phyloP scores from a whole-genome alignment of 2,113 vertebrate species.

The Excalfactoria chinensis region DNA sequence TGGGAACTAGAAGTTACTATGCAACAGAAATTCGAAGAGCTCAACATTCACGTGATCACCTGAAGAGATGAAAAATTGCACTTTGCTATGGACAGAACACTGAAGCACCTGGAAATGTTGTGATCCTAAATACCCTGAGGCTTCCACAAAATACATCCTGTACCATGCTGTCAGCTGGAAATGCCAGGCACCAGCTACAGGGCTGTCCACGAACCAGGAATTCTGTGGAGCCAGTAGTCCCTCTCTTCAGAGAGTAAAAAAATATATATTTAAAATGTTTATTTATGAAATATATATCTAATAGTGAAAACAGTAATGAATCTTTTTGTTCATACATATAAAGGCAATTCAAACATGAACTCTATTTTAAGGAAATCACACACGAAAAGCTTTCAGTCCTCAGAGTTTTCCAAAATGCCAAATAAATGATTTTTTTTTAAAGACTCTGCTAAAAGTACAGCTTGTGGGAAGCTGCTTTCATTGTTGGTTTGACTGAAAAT shows the following conservation, averaged over 20 bases:
- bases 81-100: not conserved
- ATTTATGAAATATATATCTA: not conserved
- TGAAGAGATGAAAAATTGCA: not conserved
- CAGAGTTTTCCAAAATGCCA: constrained; percentile 14
- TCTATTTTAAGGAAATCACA: constrained; percentile 27
- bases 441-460: constrained; percentile 10
- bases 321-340: not conserved
- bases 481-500: not conserved
- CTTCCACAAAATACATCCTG: accelerated
- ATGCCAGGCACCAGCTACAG: not conserved
- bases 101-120: not conserved
- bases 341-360: constrained; percentile 30
- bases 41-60: not conserved
- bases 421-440: not conserved
- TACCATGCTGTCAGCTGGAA: no score
- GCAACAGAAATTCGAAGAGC: not conserved
- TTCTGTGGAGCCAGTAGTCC: not conserved
- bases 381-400: constrained; percentile 41
- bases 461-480: constrained; percentile 40
- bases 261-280: not conserved
- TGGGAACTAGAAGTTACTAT: not conserved
- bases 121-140: not conserved
- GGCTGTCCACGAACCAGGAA: not conserved
- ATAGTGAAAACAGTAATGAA: not conserved
- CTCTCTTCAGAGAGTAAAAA: not conserved